These are phyloP conservation scores for Temnothorax ravouxi DNA, from an alignment of 2,888 invertebrate species.

Conservation along the genomic window DNA sequence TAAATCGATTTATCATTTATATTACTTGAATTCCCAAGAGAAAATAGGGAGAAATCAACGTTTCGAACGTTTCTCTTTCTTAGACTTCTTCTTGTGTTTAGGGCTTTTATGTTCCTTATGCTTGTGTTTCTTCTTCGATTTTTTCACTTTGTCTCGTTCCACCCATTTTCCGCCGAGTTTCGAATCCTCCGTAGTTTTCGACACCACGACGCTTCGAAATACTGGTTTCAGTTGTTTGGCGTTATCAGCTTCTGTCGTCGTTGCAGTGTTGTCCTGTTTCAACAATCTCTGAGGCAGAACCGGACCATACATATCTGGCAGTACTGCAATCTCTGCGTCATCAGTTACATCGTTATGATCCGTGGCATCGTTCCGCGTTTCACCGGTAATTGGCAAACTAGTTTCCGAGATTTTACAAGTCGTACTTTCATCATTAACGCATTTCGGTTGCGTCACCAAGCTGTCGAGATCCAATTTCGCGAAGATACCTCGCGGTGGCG, in stretches of 20 bases:
- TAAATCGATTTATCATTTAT: neutral
- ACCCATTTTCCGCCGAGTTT: slow-evolving; percentile 79
- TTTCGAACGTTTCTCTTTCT: slow-evolving; percentile 77
- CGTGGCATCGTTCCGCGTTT: slow-evolving; percentile 9
- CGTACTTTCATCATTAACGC: slow-evolving; percentile 27
- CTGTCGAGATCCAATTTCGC: slow-evolving; percentile 89
- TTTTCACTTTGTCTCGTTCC: slow-evolving; percentile 76
- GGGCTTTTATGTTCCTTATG: slow-evolving; percentile 80
- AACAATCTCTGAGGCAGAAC: slow-evolving; percentile 87
- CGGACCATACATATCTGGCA: slow-evolving; percentile 88
- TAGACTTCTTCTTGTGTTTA: slow-evolving; percentile 82
- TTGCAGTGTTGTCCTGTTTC: slow-evolving; percentile 50
- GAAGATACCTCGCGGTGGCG: slow-evolving; percentile 92
- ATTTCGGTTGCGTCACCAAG: slow-evolving; percentile 80
- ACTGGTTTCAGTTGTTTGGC: slow-evolving; percentile 69
- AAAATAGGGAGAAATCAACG: slow-evolving; percentile 7
- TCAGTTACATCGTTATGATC: neutral
- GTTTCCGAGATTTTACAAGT: slow-evolving; percentile 47
- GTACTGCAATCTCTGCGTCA: slow-evolving; percentile 52
- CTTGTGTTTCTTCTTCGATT: slow-evolving; percentile 83
- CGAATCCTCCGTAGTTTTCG: slow-evolving; percentile 64
- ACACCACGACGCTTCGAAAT: slow-evolving; percentile 77
- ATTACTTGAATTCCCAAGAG: neutral
- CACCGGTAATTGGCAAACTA: slow-evolving; percentile 4
- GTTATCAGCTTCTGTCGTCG: slow-evolving; percentile 22